Evolutionary conservation across 2,113 vertebrate species (phyloP), one percentile per base, ranked within the genome.

Genomic region (Catagonus wagneri): DNA sequence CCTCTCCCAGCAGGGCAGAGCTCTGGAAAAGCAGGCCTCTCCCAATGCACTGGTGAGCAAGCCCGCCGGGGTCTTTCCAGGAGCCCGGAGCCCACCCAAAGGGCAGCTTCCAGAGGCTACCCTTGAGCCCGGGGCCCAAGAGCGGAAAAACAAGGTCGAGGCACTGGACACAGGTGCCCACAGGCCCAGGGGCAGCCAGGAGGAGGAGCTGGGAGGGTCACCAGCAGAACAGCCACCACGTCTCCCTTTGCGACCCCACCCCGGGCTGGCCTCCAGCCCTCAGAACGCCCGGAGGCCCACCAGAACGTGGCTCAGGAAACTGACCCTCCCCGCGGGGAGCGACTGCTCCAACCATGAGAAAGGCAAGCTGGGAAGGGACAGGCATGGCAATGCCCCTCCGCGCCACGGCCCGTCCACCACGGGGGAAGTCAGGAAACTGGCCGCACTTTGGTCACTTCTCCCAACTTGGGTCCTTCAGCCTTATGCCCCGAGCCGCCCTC

Each of bases 371-470:
- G 52, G 61, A 75, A 72, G 58, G 25, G 61, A 61, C 71, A 88
- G 87, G 66, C 2, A 61, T 4, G 39, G 56, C 39, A 34, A 66
- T 25, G n/a, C 3, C 2, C 39, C 66, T 32, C 19, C 32, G 63
- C 72, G 19, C 90, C 39, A n/a, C 44, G 23, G 20, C 44, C 74
- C 2, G 7, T 20, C 65, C 56, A 14, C 65, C 60, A 19, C 23
- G 15, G 54, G 6, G 22, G 44, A 63, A 27, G 58, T 29, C 66
- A 78, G 74, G 50, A 72, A 44, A 87, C 60, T 4, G 44, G 78
- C 72, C 93, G 44, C 94, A 84, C 96, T 95, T 65, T 3, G 96
- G 95, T 96, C 95, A 96, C 44, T 25, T 94, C 92, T 95, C 96
- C 95, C 7, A 6, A 74, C 96, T 80, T 50, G 93, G 95, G 96